A percentile compares a stretch with the other conserved stretches of the same genome.
phyloP scores from a whole-genome alignment of 1,140 invertebrate genomes.

The Oppia nitens region DNA sequence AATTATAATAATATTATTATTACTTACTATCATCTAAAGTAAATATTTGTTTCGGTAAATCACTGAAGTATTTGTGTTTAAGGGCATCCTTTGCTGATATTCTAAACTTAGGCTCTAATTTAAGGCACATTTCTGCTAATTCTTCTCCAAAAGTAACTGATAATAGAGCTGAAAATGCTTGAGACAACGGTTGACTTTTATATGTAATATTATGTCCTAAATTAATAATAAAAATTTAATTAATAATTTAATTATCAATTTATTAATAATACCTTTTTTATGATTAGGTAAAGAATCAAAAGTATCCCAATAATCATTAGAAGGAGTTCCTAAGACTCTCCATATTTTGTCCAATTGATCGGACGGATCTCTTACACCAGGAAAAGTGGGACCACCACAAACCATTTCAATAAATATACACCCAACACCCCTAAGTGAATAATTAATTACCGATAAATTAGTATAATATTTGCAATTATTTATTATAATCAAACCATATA shows the following conservation, averaged over 20 bases:
- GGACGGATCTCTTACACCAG: slow-evolving; percentile 41
- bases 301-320: slow-evolving; percentile 40
- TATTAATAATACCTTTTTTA: background rate
- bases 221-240: background rate
- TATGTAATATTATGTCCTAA: slow-evolving; percentile 55
- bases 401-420: slow-evolving; percentile 57
- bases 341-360: slow-evolving; percentile 48
- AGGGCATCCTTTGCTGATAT: slow-evolving; percentile 74
- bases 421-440: slow-evolving; percentile 44
- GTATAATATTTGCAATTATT: background rate
- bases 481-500: slow-evolving; percentile 45
- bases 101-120: slow-evolving; percentile 69
- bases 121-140: slow-evolving; percentile 61
- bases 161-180: slow-evolving; percentile 69
- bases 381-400: slow-evolving; percentile 46
- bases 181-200: slow-evolving; percentile 54
- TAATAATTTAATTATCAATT: background rate
- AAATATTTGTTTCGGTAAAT: slow-evolving; percentile 68
- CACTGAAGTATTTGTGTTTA: slow-evolving; percentile 71
- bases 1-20: background rate
- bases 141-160: slow-evolving; percentile 70
- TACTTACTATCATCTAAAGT: slow-evolving; percentile 71
- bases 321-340: slow-evolving; percentile 39
- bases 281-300: slow-evolving; percentile 26
- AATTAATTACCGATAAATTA: no score